Conservation (phyloP, 2,888 invertebrate species). For the Hemicrepidius hirtus region DNA sequence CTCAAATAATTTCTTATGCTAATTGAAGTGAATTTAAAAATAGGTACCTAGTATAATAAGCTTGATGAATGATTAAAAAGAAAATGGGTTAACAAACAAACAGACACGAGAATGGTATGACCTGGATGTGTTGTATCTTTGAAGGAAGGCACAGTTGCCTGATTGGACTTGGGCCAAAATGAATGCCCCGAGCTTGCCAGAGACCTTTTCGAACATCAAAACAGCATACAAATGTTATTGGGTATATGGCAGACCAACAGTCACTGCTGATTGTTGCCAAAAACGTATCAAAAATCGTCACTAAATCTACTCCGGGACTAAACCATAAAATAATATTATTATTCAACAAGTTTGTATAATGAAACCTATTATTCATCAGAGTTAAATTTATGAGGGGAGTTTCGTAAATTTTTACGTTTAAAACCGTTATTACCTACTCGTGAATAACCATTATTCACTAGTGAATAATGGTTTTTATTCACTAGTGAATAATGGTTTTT, state of each 20-base stretch:
- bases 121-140: slow-evolving; percentile 40
- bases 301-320: background rate
- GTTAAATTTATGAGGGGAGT: no score
- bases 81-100: slow-evolving; percentile 40
- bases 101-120: slow-evolving; percentile 22
- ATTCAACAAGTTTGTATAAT: no score
- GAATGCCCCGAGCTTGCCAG: slow-evolving; percentile 32
- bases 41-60: background rate
- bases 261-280: slow-evolving; percentile 22
- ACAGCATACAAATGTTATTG: slow-evolving; percentile 19
- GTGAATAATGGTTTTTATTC: no score
- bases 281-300: slow-evolving; percentile 2
- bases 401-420: no score
- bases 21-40: background rate
- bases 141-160: slow-evolving; percentile 44
- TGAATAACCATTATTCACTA: no score
- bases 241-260: slow-evolving; percentile 26
- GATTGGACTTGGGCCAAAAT: slow-evolving; percentile 37
- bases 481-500: no score
- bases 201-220: slow-evolving; percentile 40
- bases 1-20: background rate
- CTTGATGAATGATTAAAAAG: slow-evolving; percentile 4
- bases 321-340: no score
- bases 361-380: no score
- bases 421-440: no score